These are phyloP conservation scores for Euura saliciscinereae DNA, from an alignment of 1,140 invertebrate species.

Conservation along the genomic window DNA sequence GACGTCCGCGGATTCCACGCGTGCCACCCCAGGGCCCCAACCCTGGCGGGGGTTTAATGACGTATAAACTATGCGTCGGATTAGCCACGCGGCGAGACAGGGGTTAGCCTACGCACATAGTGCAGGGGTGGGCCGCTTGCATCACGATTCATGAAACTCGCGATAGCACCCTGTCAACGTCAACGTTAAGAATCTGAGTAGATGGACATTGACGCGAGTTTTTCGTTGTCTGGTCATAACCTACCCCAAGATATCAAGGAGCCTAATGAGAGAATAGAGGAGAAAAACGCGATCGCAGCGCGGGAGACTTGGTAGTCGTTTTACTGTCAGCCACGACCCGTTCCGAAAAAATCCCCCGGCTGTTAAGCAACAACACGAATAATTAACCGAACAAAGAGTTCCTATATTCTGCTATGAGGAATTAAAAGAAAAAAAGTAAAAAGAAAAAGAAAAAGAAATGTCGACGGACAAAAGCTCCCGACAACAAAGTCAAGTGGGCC, in stretches of 20 bases:
- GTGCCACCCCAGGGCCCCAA: slow-evolving; percentile 39
- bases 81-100: slow-evolving; percentile 42
- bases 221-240: not conserved
- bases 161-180: not conserved
- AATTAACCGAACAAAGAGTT: slow-evolving; percentile 41
- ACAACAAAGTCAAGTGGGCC: slow-evolving; percentile 19
- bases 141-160: not conserved
- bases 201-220: not conserved
- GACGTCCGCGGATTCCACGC: slow-evolving; percentile 55
- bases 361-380: slow-evolving; percentile 43
- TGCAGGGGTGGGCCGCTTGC: not conserved
- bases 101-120: not conserved
- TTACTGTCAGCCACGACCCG: slow-evolving; percentile 4
- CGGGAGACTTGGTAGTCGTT: not conserved
- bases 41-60: slow-evolving; percentile 49
- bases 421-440: slow-evolving; percentile 26
- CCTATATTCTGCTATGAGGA: slow-evolving; percentile 15
- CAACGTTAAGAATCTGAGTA: not conserved
- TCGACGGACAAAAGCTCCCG: slow-evolving; percentile 33
- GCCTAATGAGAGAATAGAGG: not conserved
- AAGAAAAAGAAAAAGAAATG: too few relatives aligned
- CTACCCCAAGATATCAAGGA: not conserved
- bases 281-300: not conserved
- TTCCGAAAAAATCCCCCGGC: slow-evolving; percentile 31
- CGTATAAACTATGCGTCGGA: slow-evolving; percentile 60